Evolutionary conservation across 2,888 invertebrate species (phyloP), one percentile per base, ranked within the genome.

Genomic region (Andrena bicolor): DNA sequence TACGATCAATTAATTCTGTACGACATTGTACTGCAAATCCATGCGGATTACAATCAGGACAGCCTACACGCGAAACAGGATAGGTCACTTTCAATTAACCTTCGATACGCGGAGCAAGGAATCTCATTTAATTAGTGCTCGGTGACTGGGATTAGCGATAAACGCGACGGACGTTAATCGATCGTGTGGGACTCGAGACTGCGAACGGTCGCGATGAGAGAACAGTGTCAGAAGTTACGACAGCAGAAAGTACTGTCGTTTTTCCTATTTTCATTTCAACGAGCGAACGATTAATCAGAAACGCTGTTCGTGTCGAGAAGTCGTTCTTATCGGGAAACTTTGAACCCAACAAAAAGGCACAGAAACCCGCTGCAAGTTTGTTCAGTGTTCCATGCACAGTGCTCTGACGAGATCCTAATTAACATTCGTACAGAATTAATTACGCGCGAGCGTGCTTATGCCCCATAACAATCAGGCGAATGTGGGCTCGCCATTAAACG

Each of bases 61-160:
- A 16, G 28, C 65, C 86, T 61, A 77, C 73, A 51, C 65, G 64
- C 20, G 51, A 30, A 71, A 61, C 65, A 28, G 35, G 58, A 20
- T 49, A 53, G 80, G 78, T 83, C 85, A 73, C 49, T 76, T 76
- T 83, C 80, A 77, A 86, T 86, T 86, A 85, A 86, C 83, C 87
- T 80, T 69, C 76, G 66, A 80, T 82, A 28, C 41, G 51, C 23
- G 60, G 56, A 60, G 61, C 48, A 30, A 58, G 28, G 65, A 75
- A 30, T 65, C 63, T 75, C 51, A 63, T 74, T 76, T 60, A 82
- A 86, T 86, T 86, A 70, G 32, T 49, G 63, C 60, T 61, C 6
- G 68, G 63, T 35, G 53, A 75, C 49, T 65, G 49, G 68, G 73
- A 73, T 74, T 83, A 78, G 76, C 68, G 20, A 26, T 66, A 63